These are phyloP conservation scores for Synodontis membranacea DNA, from an alignment of 2,113 vertebrate species.

Conservation along the genomic window DNA sequence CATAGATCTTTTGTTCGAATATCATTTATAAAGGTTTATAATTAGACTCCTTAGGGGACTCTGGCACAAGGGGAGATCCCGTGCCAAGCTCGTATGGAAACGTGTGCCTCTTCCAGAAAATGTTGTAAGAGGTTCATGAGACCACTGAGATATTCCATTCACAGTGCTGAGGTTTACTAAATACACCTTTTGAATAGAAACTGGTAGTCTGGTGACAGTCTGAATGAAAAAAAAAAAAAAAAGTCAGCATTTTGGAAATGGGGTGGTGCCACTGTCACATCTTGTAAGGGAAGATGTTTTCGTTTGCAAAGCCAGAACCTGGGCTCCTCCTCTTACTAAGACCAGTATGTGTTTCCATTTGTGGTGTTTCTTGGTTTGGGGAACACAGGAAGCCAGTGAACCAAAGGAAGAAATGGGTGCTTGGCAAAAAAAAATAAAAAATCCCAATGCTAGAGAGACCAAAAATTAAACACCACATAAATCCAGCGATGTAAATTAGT, in stretches of 20 bases:
- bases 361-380: background rate
- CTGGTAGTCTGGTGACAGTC: background rate
- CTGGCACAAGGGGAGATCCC: background rate
- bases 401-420: background rate
- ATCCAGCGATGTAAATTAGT: background rate
- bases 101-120: background rate
- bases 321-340: background rate
- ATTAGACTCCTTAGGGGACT: background rate
- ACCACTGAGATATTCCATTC: background rate
- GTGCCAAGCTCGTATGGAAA: background rate
- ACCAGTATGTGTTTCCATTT: background rate
- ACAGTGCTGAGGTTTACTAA: background rate
- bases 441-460: background rate
- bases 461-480: background rate
- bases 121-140: background rate
- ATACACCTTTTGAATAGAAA: background rate
- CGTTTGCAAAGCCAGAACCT: background rate
- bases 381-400: too few relatives aligned
- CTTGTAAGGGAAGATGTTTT: background rate
- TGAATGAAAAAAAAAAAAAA: background rate
- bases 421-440: background rate
- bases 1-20: too few relatives aligned
- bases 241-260: background rate
- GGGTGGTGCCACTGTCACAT: background rate
- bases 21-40: too few relatives aligned